Percentiles rank a stretch among this genome's conserved stretches.
Conservation (phyloP, 2,888 invertebrate genomes). For the Dryococelus australis region DNA sequence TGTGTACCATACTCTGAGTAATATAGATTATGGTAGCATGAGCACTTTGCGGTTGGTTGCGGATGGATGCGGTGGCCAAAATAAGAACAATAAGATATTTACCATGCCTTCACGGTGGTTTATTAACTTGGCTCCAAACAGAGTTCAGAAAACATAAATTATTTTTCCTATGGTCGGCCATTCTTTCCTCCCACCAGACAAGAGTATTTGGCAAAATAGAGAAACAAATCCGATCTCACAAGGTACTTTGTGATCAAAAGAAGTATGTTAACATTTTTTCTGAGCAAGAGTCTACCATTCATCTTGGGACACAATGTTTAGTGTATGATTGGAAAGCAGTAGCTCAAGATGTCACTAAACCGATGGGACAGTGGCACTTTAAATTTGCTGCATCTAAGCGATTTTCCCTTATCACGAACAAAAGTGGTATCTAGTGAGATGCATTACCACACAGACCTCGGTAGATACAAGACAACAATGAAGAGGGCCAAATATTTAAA, state of each 20-base stretch:
- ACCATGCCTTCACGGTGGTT: neutral
- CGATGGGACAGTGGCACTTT: no score
- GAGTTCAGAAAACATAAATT: neutral
- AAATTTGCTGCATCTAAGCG: no score
- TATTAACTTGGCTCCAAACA: neutral
- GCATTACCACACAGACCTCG: neutral
- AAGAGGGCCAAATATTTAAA: no score
- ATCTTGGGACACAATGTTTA: neutral
- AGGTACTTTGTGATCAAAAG: conserved; percentile 8
- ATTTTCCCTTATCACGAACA: neutral
- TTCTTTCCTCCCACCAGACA: conserved; percentile 17
- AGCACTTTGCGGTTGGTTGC: neutral
- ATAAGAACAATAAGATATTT: neutral
- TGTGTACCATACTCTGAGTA: conserved; percentile 18
- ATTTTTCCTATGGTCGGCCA: conserved; percentile 3
- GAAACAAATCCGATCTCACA: neutral
- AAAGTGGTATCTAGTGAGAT: neutral
- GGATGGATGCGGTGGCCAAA: no score
- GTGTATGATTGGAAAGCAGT: conserved; percentile 25
- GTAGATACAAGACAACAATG: neutral
- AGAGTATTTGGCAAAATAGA: neutral
- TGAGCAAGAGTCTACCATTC: neutral
- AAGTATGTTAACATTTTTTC: neutral
- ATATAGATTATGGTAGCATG: neutral
- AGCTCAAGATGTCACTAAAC: neutral